Conservation (phyloP, 2,888 invertebrate genomes). For the Cataglyphis livida region DNA sequence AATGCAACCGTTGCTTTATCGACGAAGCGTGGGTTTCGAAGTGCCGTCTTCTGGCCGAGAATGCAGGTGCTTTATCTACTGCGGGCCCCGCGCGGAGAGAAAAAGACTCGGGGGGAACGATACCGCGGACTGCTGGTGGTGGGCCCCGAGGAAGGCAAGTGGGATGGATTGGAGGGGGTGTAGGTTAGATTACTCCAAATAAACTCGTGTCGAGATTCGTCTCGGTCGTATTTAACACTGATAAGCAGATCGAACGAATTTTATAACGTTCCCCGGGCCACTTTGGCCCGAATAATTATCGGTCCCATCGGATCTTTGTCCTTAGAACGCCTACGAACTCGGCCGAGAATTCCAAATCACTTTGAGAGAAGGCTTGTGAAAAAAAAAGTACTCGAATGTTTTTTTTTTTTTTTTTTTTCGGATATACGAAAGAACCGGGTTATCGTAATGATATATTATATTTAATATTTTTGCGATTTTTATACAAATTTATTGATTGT, state of each 20-base stretch:
- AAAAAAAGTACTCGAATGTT: background rate
- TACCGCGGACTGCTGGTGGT: background rate
- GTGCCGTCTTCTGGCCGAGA: slow-evolving; percentile 74
- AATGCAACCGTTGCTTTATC: slow-evolving; percentile 82
- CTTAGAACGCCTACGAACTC: slow-evolving; percentile 55
- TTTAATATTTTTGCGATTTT: background rate
- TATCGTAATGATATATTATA: background rate
- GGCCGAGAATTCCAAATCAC: slow-evolving; percentile 19
- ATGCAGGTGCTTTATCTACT: slow-evolving; percentile 76
- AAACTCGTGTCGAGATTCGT: slow-evolving; percentile 71
- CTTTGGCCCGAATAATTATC: slow-evolving; percentile 62
- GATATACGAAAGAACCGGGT: background rate
- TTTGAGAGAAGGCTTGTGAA: background rate
- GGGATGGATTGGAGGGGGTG: background rate
- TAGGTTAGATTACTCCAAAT: slow-evolving; percentile 71
- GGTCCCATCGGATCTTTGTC: slow-evolving; percentile 63
- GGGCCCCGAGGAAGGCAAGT: background rate
- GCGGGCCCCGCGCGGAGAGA: slow-evolving; percentile 50
- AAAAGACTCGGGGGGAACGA: slow-evolving; percentile 36
- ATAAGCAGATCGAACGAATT: slow-evolving; percentile 61
- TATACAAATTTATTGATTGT: background rate
- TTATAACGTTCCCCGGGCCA: slow-evolving; percentile 59
- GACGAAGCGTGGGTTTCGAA: slow-evolving; percentile 80
- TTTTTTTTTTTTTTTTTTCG: background rate
- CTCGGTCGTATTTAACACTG: slow-evolving; percentile 69